phyloP scores from a whole-genome alignment of 2,888 invertebrate species.

The Glaucopsyche alexis region DNA sequence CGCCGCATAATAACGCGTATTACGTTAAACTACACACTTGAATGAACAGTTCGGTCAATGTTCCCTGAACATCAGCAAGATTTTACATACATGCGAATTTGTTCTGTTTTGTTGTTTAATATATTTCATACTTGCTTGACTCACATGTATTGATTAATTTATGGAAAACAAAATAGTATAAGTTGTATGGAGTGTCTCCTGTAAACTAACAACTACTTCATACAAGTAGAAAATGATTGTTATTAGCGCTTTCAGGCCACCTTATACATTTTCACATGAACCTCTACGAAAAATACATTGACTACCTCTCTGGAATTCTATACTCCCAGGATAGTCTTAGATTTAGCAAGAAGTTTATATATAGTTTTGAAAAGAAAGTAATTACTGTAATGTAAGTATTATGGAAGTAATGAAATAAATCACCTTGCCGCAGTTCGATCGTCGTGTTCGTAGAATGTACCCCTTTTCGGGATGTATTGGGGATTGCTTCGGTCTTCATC shows the following conservation, averaged over 20 bases:
- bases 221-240: not conserved
- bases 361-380: too few species aligned
- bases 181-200: not conserved
- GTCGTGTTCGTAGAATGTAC: slow-evolving; percentile 98
- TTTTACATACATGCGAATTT: slow-evolving; percentile 22
- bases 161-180: not conserved
- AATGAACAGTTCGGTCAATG: slow-evolving; percentile 48
- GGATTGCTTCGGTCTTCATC: slow-evolving; percentile 98
- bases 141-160: not conserved
- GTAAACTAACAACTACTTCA: not conserved
- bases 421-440: slow-evolving; percentile 89
- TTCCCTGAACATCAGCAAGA: slow-evolving; percentile 29
- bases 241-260: not conserved
- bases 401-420: slow-evolving; percentile 34
- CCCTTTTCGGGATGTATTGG: slow-evolving; percentile 97
- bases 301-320: too few species aligned
- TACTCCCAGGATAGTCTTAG: too few species aligned
- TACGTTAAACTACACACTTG: slow-evolving; percentile 44
- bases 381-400: too few species aligned
- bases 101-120: not conserved
- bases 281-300: too few species aligned
- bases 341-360: too few species aligned
- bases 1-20: slow-evolving; percentile 39
- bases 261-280: not conserved
- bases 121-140: not conserved